Base-by-base conservation (phyloP, 2,888 invertebrate species). In the Volucella inanis region DNA sequence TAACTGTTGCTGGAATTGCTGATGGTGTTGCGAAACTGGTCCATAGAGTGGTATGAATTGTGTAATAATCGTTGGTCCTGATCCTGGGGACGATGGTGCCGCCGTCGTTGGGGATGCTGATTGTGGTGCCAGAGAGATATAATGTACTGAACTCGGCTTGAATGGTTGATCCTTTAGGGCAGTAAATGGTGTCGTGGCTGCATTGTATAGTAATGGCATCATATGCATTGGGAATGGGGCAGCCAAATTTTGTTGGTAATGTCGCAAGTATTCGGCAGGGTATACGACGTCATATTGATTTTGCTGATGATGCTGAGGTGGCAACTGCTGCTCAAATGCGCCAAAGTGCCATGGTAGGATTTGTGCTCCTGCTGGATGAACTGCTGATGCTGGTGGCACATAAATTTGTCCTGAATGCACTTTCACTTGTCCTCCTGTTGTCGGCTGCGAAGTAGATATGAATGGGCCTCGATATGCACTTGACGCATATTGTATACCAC, bases 271-370 rank as follows among this genome's bases (percentile, higher is more conserved):
- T 1, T 90, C 89, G 31, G 90, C 65, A 1, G 91, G 91, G 64
- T 91, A 90, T 75, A 91, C 91, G 49, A 91, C 90, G 68, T 90
- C 88, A 61, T 91, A 91, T 74, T 91, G 91, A 14, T 90, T 72
- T 67, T 90, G 90, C 11, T 90, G 90, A 55, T 74, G 85, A 9
- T 72, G 70, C 15, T 75, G 79, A 52, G 41, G 50, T 41, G 70
- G 82, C 45, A 84, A 77, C n/a, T 57, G 65, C 49, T 68, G 71
- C 14, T 74, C 75, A 15, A 22, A 62, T 41, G 68, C 68, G 14
- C 68, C 75, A 38, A 64, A 81, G 43, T 75, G 68, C 6, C 74
- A 43, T 3, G 80, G 80, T 0, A 75, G 45, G 8, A 50, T 15
- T 22, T 68, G 31, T 31, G 75, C 38, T 43, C 67, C 67, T 11